Evolutionary conservation across 2,888 invertebrate species (phyloP), one percentile per base, ranked within the genome.

Genomic region (Harmothoe impar): DNA sequence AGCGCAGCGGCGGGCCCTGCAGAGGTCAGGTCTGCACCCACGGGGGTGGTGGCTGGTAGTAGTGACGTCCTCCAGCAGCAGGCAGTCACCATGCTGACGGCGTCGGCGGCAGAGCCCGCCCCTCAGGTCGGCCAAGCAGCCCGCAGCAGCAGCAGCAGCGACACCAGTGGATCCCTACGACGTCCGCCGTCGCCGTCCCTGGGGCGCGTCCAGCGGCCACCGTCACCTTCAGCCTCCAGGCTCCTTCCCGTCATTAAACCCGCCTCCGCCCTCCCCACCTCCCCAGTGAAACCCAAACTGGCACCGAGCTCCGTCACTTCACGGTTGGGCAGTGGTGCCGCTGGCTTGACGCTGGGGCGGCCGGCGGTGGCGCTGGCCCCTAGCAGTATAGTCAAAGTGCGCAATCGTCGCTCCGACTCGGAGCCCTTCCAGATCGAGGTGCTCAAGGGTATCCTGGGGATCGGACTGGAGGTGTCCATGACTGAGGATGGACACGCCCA

Each of bases 381-480:
- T 17, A n/a, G 35, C 54, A 29, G 88, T 56, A 33, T 54, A 31
- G 84, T 81, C 25, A 84, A 35, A 54, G 78, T 81, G n/a, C 77
- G 84, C 35, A 90, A 90, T 25, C 68, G 77, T n/a, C 92, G 95
- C 10, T 93, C 93, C 77, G 93, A 94, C 81, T 93, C 93, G 15
- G 93, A 94, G 56, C 94, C 94, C 35, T 95, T 95, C 89, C 94
- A 94, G 91, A 94, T 95, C 51, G 94, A 94, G 43, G 94, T 95
- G 29, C 92, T 95, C 89, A 94, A 94, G 91, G 94, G 95, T 33
- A 94, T 95, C 89, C 92, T 94, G 29, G 95, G 95, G n/a, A 91
- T 95, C 43, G 95, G 95, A n/a, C 93, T 95, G 90, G 94, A 94
- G 81, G 93, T 95, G 20, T 92, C 92, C 78, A 93, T 94, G 86